phyloP scores from a whole-genome alignment of 1,140 invertebrate species.

The Trachelipus rathkii region DNA sequence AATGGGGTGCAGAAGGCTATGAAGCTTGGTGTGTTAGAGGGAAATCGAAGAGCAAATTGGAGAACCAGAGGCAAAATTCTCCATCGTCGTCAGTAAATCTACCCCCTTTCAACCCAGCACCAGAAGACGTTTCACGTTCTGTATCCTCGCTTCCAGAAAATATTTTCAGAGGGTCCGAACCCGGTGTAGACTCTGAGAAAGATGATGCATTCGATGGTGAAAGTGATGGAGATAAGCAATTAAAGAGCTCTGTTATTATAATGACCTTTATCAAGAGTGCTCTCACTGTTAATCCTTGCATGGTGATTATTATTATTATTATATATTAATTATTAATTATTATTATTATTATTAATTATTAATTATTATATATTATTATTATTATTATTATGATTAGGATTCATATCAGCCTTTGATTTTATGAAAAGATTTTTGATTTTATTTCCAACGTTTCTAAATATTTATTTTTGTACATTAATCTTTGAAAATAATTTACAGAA shows the following conservation, averaged over 20 bases:
- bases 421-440: too few species aligned
- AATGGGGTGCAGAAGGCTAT: constrained; percentile 98
- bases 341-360: not conserved
- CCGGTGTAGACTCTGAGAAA: not conserved
- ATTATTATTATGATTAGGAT: not conserved
- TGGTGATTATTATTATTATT: constrained; percentile 59
- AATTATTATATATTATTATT: not conserved
- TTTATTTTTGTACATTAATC: too few species aligned
- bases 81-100: not conserved
- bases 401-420: not conserved
- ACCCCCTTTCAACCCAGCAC: not conserved
- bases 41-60: not conserved
- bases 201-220: not conserved
- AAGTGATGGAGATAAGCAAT: constrained; percentile 2
- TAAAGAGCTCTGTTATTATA: constrained; percentile 60
- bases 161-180: not conserved
- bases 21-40: constrained; percentile 81
- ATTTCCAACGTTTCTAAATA: too few species aligned
- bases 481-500: not conserved
- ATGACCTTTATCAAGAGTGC: constrained; percentile 87
- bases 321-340: not conserved
- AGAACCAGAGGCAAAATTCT: not conserved
- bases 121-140: not conserved
- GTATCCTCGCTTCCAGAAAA: not conserved
- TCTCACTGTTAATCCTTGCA: constrained; percentile 88